Base-by-base conservation (phyloP, 2,797 vertebrate genomes). In the Gymnodraco acuticeps region DNA sequence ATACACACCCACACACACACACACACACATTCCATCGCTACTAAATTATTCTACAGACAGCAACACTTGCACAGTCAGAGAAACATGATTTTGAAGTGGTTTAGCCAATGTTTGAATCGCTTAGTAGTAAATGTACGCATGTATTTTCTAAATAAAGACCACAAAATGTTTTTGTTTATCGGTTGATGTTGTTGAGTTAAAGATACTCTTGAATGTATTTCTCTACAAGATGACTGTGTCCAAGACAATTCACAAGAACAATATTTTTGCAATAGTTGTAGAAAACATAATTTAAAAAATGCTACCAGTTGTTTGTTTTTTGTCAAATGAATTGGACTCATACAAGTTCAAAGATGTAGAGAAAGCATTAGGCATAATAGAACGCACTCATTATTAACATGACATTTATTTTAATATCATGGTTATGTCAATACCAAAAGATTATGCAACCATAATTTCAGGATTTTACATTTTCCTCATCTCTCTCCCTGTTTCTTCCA, bases 1-100 rank as follows among this genome's bases (percentile, higher is more conserved):
- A 75, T 20, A 61, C 55, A 67, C 58, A 15, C 41, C 45, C 58
- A 27, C 38, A 59, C 38, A 20, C 11, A 13, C 13, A 14, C 43
- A 45, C 43, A 45, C 13, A 45, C 43, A 38, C 33, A 45, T 10
- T 38, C 33, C 33, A 38, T 38, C 33, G 8, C 7, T 38, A 7
- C 14, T 54, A 31, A 54, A 16, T 54, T 9, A 16, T 31, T 54
- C 5, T 9, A 16, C 14, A 54, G 52, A 54, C 52, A 23, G 51
- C 51, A 13, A 10, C 52, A 31, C 23, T 45, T 23, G 9, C 42
- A 46, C 31, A 58, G 31, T n/a, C 33, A 27, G 5, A 41, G 55
- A 58, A 41, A 42, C 17, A 11, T 58, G 4, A 27, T 27, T 27
- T 27, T 27, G 1, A n/a, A 58, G 41, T 19, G n/a, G 19, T 6